Percentiles rank a stretch among this genome's conserved stretches.
Conservation (phyloP, 1,140 invertebrate genomes). For the Drosophila grimshawi region DNA sequence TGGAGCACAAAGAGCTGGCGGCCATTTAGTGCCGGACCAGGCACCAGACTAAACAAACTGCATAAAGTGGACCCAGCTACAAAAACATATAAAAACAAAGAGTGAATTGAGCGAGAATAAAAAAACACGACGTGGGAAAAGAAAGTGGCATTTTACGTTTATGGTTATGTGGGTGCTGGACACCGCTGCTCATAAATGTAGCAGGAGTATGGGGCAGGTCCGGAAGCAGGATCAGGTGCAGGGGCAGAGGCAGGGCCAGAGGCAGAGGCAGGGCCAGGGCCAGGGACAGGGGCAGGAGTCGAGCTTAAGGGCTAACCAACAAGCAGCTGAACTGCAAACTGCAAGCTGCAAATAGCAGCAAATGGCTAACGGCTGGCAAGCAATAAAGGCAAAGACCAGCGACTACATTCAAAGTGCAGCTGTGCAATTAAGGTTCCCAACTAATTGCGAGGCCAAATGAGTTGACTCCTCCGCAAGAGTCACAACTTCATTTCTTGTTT, state of each 20-base stretch:
- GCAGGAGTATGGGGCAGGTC: background rate
- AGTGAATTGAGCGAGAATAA: background rate
- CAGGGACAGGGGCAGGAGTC: background rate
- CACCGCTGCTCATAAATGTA: background rate
- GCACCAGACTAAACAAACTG: conserved; percentile 52
- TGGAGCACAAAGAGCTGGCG: conserved; percentile 14
- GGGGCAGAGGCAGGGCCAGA: conserved; percentile 18
- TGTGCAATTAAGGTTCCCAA: conserved; percentile 61
- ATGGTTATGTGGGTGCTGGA: conserved; percentile 67
- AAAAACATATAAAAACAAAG: conserved; percentile 24
- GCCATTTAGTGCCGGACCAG: conserved; percentile 44
- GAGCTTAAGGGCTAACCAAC: conserved; percentile 43
- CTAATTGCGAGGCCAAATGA: conserved; percentile 56
- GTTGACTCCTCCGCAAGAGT: background rate
- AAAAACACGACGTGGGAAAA: conserved; percentile 18
- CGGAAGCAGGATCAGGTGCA: background rate
- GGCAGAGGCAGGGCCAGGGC: background rate
- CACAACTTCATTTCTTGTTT: background rate
- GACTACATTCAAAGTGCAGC: conserved; percentile 62
- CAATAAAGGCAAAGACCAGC: conserved; percentile 31
- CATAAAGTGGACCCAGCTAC: conserved; percentile 44
- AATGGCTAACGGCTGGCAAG: conserved; percentile 31
- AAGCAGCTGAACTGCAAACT: background rate
- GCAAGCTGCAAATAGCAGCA: conserved; percentile 46
- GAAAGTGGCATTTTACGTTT: conserved; percentile 67